A percentile compares a stretch with the other conserved stretches of the same genome.
Conservation (phyloP, 2,888 invertebrate species). For the Nipponacmea schrenckii region DNA sequence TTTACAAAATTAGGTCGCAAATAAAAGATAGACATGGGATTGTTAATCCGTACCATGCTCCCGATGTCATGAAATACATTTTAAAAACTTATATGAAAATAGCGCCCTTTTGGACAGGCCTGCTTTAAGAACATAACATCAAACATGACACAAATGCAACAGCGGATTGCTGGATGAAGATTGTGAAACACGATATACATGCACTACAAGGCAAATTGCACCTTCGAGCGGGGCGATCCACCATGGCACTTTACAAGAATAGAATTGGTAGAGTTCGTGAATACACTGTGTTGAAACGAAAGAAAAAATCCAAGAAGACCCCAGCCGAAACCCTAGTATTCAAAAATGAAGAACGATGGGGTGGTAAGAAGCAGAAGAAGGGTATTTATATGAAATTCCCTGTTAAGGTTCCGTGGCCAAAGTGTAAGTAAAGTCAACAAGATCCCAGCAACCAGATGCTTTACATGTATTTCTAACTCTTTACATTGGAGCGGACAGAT, state of each 20-base stretch:
- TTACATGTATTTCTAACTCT: not conserved
- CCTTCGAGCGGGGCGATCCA: not conserved
- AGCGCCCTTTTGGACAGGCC: not conserved
- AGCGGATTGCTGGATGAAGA: not conserved
- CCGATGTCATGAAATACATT: not conserved
- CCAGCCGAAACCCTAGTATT: too few species aligned
- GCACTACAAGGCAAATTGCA: not conserved
- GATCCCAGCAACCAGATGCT: too few species aligned
- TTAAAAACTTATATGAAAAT: not conserved
- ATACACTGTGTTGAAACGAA: not conserved
- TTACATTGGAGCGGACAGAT: not conserved
- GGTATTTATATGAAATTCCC: not conserved
- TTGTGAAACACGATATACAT: not conserved
- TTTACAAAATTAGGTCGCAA: not conserved
- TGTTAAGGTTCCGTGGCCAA: not conserved
- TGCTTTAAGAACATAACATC: not conserved
- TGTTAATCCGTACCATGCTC: not conserved
- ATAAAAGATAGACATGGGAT: not conserved
- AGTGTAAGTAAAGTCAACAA: not conserved
- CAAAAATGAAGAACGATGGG: not conserved
- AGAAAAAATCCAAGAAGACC: not conserved
- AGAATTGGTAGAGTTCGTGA: not conserved
- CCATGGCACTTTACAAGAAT: not conserved
- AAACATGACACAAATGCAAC: not conserved
- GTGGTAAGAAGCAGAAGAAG: not conserved